Percentiles rank a stretch among this genome's conserved stretches.
These are phyloP conservation scores for Parasteatoda lunata DNA, from an alignment of 2,888 invertebrate genomes.

Conservation along the genomic window DNA sequence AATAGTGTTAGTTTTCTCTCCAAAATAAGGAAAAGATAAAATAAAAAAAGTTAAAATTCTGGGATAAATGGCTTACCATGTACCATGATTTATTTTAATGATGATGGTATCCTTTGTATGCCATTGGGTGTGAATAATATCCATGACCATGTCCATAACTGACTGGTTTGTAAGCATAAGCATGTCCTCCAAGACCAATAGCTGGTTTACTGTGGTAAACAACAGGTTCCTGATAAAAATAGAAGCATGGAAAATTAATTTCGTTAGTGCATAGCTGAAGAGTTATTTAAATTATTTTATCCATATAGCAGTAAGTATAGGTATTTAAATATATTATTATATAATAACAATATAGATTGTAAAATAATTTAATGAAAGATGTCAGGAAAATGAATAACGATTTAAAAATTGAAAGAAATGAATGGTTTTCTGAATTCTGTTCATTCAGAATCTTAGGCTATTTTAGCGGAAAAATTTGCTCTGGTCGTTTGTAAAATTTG, in stretches of 20 bases:
- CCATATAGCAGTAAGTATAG: not conserved
- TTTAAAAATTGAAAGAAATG: too few relatives aligned
- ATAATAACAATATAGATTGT: not conserved
- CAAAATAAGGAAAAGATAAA: not conserved
- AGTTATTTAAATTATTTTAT: too few relatives aligned
- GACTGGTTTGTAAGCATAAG: constrained; percentile 25
- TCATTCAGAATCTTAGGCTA: too few relatives aligned
- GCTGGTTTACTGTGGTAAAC: constrained; percentile 33
- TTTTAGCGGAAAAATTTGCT: too few relatives aligned
- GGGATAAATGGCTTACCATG: not conserved
- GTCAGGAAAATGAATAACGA: too few relatives aligned
- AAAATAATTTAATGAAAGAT: too few relatives aligned
- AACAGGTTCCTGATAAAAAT: not conserved
- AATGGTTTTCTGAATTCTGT: too few relatives aligned
- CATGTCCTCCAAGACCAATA: constrained; percentile 42
- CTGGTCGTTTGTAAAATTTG: too few relatives aligned
- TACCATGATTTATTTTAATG: constrained; percentile 4
- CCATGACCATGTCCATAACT: constrained; percentile 22
- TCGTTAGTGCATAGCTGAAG: too few relatives aligned
- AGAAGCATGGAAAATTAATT: not conserved
- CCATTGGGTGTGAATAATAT: not conserved
- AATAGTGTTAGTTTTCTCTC: not conserved
- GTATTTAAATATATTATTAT: not conserved
- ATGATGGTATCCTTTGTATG: constrained; percentile 38
- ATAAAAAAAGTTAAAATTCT: not conserved